Evolutionary conservation across 1,140 invertebrate genomes (phyloP).

Genomic region (Sarcophaga peregrina): DNA sequence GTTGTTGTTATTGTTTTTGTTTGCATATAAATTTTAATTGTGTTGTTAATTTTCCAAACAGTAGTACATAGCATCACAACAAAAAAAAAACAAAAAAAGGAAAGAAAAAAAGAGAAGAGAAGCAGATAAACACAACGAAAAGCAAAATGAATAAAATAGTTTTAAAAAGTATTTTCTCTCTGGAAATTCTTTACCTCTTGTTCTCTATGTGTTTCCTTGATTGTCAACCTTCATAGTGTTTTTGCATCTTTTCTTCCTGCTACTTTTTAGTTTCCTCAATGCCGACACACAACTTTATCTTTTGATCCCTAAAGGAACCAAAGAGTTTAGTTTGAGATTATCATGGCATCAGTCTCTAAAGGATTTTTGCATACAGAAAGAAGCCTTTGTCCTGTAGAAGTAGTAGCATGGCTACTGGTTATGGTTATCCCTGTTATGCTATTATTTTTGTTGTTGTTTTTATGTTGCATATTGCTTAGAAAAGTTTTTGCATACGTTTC

Average conservation of each 20-base stretch:
- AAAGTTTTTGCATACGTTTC: neutral
- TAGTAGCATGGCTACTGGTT: neutral
- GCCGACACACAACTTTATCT: neutral
- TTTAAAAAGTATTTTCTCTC: conserved; percentile 22
- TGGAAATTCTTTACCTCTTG: neutral
- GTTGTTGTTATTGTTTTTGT: conserved; percentile 29
- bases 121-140: no score
- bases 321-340: conserved; percentile 1
- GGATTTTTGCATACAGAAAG: neutral
- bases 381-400: neutral
- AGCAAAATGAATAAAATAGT: conserved; percentile 31
- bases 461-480: neutral
- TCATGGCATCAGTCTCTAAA: conserved; percentile 12
- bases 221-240: neutral
- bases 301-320: neutral
- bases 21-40: conserved; percentile 35
- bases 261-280: neutral
- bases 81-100: no score
- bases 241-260: conserved; percentile 1
- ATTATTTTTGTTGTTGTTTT: neutral
- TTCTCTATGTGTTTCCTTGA: no score
- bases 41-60: conserved; percentile 37
- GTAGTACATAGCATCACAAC: neutral
- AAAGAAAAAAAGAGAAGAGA: neutral
- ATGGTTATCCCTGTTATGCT: neutral